Percentiles rank a stretch among this genome's conserved stretches.
These are phyloP conservation scores for Heliothis subflexa DNA, from an alignment of 1,140 invertebrate species.

Conservation along the genomic window DNA sequence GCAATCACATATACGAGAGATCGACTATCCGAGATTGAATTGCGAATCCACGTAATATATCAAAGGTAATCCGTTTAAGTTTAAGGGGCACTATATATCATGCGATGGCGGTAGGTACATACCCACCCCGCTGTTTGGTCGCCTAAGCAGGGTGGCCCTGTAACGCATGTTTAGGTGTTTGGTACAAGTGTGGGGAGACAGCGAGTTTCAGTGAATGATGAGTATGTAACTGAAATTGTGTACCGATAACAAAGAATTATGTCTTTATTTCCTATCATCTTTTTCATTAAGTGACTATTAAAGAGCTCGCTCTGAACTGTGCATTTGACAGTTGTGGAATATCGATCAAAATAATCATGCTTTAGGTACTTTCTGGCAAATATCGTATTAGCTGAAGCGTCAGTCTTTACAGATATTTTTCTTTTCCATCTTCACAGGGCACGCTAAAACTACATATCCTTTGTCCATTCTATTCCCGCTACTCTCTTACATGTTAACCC, in stretches of 20 bases:
- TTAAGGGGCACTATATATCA: constrained; percentile 84
- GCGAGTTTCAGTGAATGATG: too few species aligned
- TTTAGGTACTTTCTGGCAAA: not conserved
- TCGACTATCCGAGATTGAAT: constrained; percentile 83
- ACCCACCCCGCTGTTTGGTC: constrained; percentile 78
- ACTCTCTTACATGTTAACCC: constrained; percentile 36
- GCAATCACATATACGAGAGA: constrained; percentile 73
- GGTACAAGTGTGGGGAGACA: constrained; percentile 40
- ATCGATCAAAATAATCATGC: too few species aligned
- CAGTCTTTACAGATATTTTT: not conserved
- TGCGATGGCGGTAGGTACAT: constrained; percentile 75
- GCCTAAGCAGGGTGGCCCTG: constrained; percentile 79
- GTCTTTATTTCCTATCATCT: too few species aligned
- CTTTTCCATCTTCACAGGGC: not conserved
- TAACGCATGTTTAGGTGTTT: constrained; percentile 69
- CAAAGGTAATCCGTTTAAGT: constrained; percentile 86
- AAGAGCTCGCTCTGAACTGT: too few species aligned
- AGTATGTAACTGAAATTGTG: too few species aligned
- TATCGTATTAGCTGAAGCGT: too few species aligned
- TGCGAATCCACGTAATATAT: constrained; percentile 81
- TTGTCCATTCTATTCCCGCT: constrained; percentile 44
- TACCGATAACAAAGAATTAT: too few species aligned
- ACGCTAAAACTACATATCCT: not conserved
- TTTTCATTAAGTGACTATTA: too few species aligned
- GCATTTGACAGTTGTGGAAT: too few species aligned